Evolutionary conservation across 2,797 vertebrate genomes (phyloP), one percentile per base, ranked within the genome.

Genomic region (Graptemys geographica): DNA sequence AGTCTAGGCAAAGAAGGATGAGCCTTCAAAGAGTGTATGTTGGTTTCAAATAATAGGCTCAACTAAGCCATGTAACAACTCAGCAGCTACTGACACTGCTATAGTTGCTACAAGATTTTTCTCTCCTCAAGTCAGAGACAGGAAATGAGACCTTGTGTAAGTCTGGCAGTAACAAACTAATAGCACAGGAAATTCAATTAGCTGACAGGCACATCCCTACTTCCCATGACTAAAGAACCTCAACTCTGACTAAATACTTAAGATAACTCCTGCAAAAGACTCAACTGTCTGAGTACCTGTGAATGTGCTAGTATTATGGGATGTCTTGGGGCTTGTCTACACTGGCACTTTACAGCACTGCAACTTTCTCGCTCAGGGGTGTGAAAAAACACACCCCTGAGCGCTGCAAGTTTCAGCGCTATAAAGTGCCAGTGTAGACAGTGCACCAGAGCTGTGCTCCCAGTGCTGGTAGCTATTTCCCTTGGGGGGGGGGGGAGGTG

Each of bases 141-240:
- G 59, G 76, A 1, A 23, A 23, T 33, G 9, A 19, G 3, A 87
- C 83, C 0, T 11, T 1, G 16, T 8, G 6, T 33, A 59, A 59
- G 57, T 72, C 18, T 12, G 56, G n/a, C 18, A 37, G 49, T 11
- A 2, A 56, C 33, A 11, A 81, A 28, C 55, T 56, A 41, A 11
- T 11, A 56, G 53, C 25, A 44, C 5, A 11, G 15, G n/a, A 90
- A 37, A 0, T 1, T 1, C 19, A 23, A 6, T 72, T 72, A 72
- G 37, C 37, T 72, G 65, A 23, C 19, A 23, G 11, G 4, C 19
- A 72, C 19, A 1, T 55, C 44, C n/a, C 41, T 81, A 25, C 4
- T 41, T 72, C n/a, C 21, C 21, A 37, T 72, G n/a, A n/a, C 65
- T 52, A 69, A 72, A 23, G 21, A 41, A 69, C n/a, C 3, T 72